Evolutionary conservation across 2,113 vertebrate genomes (phyloP).

Genomic region (Myiopsitta monachus): DNA sequence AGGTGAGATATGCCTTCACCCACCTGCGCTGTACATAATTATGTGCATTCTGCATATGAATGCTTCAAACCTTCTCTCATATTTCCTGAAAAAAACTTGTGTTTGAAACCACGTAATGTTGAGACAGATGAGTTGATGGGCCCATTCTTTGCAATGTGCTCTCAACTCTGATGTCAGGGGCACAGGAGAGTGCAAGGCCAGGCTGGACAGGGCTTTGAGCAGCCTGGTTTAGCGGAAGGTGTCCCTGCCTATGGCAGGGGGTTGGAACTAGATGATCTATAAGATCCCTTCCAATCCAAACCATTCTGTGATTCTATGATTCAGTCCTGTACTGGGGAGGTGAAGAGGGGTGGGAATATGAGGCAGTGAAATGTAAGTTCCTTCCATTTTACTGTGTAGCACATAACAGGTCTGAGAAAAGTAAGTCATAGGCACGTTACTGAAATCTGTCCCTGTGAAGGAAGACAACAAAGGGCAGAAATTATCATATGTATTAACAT

Average conservation of each 20-base stretch:
- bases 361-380: background rate
- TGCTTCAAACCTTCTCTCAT: background rate
- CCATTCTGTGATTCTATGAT: background rate
- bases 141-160: background rate
- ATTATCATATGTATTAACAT: background rate
- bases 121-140: background rate
- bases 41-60: background rate
- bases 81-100: background rate
- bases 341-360: background rate
- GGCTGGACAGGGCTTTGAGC: background rate
- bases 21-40: background rate
- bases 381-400: background rate
- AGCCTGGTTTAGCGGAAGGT: background rate
- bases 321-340: background rate
- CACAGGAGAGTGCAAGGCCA: background rate
- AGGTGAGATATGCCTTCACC: background rate
- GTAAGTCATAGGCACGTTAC: background rate
- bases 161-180: background rate
- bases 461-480: background rate
- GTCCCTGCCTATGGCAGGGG: background rate
- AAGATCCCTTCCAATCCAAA: background rate
- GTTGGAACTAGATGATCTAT: background rate
- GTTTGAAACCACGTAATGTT: background rate
- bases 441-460: background rate
- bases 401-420: background rate